Conservation (phyloP, 2,888 invertebrate species). For the Girardia tigrina region DNA sequence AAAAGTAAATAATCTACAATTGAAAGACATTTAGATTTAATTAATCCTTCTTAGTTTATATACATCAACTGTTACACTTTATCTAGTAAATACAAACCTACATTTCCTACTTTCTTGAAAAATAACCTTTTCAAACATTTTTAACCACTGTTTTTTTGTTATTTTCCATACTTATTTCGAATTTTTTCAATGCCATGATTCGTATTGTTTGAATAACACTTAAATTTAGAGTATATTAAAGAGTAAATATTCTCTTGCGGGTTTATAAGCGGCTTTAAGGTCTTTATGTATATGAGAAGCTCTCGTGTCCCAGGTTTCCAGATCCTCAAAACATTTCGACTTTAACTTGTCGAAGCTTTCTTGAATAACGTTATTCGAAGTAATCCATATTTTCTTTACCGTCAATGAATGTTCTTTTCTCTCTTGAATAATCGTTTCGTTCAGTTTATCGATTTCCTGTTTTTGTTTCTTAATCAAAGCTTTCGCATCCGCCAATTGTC, state of each 20-base stretch:
- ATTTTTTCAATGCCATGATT: too few species aligned
- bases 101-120: too few species aligned
- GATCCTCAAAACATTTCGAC: neutral
- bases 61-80: too few species aligned
- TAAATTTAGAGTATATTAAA: too few species aligned
- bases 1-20: too few species aligned
- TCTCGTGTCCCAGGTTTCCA: neutral
- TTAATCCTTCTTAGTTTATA: too few species aligned
- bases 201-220: too few species aligned
- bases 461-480: neutral
- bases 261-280: neutral
- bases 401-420: neutral
- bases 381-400: neutral
- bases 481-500: neutral
- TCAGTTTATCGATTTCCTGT: constrained; percentile 11
- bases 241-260: neutral
- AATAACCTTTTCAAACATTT: too few species aligned
- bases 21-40: too few species aligned
- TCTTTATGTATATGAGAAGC: neutral
- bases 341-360: constrained; percentile 19
- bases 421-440: neutral
- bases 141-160: too few species aligned
- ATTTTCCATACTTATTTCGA: too few species aligned
- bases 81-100: too few species aligned
- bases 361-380: constrained; percentile 13